Base-by-base conservation (phyloP, 2,797 vertebrate species). In the Erethizon dorsatum region DNA sequence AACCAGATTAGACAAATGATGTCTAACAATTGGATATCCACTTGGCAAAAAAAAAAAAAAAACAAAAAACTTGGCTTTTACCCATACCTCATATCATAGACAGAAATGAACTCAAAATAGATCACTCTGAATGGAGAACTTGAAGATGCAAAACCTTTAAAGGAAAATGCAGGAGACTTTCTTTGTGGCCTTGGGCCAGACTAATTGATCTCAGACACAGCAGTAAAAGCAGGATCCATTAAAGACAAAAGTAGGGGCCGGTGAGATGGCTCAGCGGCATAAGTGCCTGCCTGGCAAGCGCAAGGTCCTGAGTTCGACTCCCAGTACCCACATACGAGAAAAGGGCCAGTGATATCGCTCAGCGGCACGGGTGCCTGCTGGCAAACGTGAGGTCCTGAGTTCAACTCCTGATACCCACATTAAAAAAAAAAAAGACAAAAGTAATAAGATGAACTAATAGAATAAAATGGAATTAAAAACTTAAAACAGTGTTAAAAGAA, bases 401-500 rank as follows among this genome's bases (percentile, higher is more conserved):
- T 41, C 37, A 41, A 41, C 37, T 41, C 37, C 37, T 2, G 37
- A 41, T 41, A 41, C 37, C 37, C 37, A 41, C 37, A 2, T 41
- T 41, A 41, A 41, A 41, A 41, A 41, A 41, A 41, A 41, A 41
- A 92, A 87, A 82, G 80, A 86, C 83, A 80, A 90, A 57, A 83
- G 22, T 69, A 59, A 50, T 83, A 83, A 97, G 75, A 41, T 71
- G 13, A 26, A 59, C 31, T 86, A 17, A 67, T 52, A 84, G 77
- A 67, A 15, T 52, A 84, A 82, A 67, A 15, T 67, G 31, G 33
- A 67, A 91, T 80, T 75, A 77, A 90, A 67, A 84, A 37, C 47
- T 54, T 90, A 91, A 90, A 18, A 83, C 22, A 52, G 15, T 37
- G 8, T 67, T 90, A 78, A 91, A 80, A 69, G 33, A 94, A 54